Evolutionary conservation across 2,797 vertebrate genomes (phyloP).

Genomic region (Paedocypris micromegethes): DNA sequence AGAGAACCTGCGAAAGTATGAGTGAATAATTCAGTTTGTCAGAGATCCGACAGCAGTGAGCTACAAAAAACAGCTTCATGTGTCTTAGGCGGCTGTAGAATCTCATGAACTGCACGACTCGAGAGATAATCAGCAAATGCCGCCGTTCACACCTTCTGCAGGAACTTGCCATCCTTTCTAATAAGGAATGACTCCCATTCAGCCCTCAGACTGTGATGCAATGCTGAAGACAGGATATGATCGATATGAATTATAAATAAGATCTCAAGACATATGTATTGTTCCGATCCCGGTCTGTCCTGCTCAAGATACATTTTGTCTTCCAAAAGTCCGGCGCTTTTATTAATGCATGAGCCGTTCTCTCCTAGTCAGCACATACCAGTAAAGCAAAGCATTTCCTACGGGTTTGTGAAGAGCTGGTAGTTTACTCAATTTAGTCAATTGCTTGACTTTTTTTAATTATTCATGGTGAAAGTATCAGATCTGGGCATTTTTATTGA

Average conservation of each 20-base stretch:
- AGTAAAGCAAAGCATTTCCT: conserved; percentile 35
- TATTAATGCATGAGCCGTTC: conserved; percentile 45
- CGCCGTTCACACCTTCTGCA: conserved; percentile 66
- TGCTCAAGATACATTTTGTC: conserved; percentile 46
- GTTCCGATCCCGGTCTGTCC: conserved; percentile 27
- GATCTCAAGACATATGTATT: conserved; percentile 42
- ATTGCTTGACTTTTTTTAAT: not conserved
- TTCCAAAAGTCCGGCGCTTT: conserved; percentile 31
- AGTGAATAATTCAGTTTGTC: conserved; percentile 81
- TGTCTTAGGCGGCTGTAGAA: conserved; percentile 78
- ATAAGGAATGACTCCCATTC: conserved; percentile 45
- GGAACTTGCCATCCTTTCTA: conserved; percentile 64
- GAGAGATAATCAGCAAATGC: conserved; percentile 61
- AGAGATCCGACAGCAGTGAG: conserved; percentile 70
- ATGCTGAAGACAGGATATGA: conserved; percentile 63
- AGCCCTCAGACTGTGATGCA: conserved; percentile 56
- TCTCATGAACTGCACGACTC: conserved; percentile 75
- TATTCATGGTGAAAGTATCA: not conserved
- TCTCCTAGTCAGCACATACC: conserved; percentile 39
- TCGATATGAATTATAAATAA: conserved; percentile 54
- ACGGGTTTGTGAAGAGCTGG: conserved; percentile 13
- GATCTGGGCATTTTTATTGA: too few species aligned
- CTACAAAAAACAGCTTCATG: conserved; percentile 60
- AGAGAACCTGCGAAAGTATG: conserved; percentile 61
- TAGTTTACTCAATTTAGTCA: conserved; percentile 6